Conservation (phyloP, 2,888 invertebrate species). For the Amphipyra berbera region DNA sequence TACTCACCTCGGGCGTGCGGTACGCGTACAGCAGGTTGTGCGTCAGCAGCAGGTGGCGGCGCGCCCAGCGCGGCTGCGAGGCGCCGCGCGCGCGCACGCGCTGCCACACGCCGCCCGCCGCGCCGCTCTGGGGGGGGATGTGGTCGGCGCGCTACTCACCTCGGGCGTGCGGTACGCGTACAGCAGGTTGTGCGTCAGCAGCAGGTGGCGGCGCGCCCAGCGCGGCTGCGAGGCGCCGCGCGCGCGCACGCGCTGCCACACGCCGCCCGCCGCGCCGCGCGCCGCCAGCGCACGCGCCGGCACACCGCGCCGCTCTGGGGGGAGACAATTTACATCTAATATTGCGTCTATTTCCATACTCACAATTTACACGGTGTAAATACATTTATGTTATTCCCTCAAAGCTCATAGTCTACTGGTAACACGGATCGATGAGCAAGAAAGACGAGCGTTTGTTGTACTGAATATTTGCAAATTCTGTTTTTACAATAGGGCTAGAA, state of each 20-base stretch:
- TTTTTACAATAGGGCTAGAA: too few species aligned
- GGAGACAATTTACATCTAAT: too few species aligned
- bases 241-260: slow-evolving; percentile 56
- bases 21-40: slow-evolving; percentile 82
- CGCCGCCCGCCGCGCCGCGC: slow-evolving; percentile 72
- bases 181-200: slow-evolving; percentile 79
- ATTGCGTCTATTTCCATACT: too few species aligned
- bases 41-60: slow-evolving; percentile 77
- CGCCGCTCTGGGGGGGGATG: too few species aligned
- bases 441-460: too few species aligned
- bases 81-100: slow-evolving; percentile 3
- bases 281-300: slow-evolving; percentile 69
- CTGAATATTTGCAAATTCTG: too few species aligned
- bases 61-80: slow-evolving; percentile 72
- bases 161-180: slow-evolving; percentile 74
- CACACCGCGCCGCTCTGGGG: slow-evolving; percentile 72
- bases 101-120: not conserved
- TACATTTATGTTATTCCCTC: too few species aligned
- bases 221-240: slow-evolving; percentile 55
- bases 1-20: slow-evolving; percentile 61
- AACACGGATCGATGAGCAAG: too few species aligned
- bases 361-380: too few species aligned
- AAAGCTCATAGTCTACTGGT: too few species aligned
- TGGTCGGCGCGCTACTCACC: too few species aligned
- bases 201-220: slow-evolving; percentile 77